phyloP scores from a whole-genome alignment of 2,888 invertebrate species.

The Vanessa cardui region DNA sequence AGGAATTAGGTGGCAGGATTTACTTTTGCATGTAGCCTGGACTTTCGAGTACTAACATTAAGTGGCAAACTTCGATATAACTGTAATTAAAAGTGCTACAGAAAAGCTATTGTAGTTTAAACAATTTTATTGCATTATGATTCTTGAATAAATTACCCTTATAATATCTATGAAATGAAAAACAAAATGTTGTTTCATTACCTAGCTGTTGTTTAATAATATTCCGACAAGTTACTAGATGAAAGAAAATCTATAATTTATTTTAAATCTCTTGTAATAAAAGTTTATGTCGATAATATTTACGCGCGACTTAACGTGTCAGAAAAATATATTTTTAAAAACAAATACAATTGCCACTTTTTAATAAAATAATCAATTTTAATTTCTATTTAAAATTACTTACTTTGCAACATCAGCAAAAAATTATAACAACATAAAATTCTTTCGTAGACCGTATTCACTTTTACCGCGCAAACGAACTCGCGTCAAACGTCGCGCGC shows the following conservation, averaged over 20 bases:
- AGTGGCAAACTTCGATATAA: no score
- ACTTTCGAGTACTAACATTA: background rate
- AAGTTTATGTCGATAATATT: no score
- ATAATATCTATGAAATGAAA: no score
- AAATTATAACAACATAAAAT: background rate
- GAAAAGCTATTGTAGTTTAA: no score
- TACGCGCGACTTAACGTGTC: background rate
- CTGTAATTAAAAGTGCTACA: no score
- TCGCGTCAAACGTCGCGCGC: constrained; percentile 3
- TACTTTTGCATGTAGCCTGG: background rate
- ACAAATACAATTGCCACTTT: background rate
- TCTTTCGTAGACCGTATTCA: background rate
- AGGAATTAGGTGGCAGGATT: constrained; percentile 12
- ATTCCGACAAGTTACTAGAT: background rate
- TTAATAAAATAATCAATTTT: no score
- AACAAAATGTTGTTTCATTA: no score
- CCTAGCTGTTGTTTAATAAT: no score
- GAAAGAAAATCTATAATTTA: background rate
- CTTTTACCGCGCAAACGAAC: constrained; percentile 2
- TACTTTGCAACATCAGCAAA: background rate
- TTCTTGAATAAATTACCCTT: no score
- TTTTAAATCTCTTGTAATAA: no score
- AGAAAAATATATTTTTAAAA: background rate
- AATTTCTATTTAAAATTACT: background rate
- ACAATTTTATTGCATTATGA: no score